Evolutionary conservation across 2,113 vertebrate genomes (phyloP).

Genomic region (Brachyistius frenatus): DNA sequence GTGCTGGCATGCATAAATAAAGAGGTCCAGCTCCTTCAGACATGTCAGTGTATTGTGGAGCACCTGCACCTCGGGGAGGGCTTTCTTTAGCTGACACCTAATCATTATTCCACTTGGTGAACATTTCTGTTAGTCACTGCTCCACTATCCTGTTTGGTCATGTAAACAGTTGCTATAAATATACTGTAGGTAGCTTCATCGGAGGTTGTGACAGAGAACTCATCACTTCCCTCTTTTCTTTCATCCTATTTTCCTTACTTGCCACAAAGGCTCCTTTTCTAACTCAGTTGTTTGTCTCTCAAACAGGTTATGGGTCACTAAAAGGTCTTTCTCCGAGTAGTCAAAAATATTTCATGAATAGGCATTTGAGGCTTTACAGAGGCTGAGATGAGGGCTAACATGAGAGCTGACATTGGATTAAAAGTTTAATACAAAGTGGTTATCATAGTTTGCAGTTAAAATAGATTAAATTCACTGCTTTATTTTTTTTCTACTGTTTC

Average conservation of each 20-base stretch:
- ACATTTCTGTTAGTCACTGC: constrained; percentile 99
- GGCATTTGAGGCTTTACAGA: constrained; percentile 26
- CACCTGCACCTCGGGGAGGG: constrained; percentile 97
- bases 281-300: neutral
- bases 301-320: constrained; percentile 8
- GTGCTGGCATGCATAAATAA: constrained; percentile 97
- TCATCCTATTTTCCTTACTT: neutral
- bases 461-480: neutral
- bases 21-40: constrained; percentile 96
- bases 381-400: constrained; percentile 9
- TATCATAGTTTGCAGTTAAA: neutral
- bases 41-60: constrained; percentile 96
- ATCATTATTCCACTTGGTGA: constrained; percentile 99
- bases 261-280: neutral
- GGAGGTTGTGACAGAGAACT: constrained; percentile 14
- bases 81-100: constrained; percentile 99
- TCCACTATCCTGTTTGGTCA: constrained; percentile 89
- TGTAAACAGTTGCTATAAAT: constrained; percentile 95
- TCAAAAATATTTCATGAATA: constrained; percentile 30
- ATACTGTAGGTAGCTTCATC: constrained; percentile 68
- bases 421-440: constrained; percentile 17
- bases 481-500: constrained; percentile 1
- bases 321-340: constrained; percentile 31
- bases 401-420: constrained; percentile 22
- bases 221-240: neutral